Conservation (phyloP, 2,113 vertebrate genomes). For the Tichodroma muraria region DNA sequence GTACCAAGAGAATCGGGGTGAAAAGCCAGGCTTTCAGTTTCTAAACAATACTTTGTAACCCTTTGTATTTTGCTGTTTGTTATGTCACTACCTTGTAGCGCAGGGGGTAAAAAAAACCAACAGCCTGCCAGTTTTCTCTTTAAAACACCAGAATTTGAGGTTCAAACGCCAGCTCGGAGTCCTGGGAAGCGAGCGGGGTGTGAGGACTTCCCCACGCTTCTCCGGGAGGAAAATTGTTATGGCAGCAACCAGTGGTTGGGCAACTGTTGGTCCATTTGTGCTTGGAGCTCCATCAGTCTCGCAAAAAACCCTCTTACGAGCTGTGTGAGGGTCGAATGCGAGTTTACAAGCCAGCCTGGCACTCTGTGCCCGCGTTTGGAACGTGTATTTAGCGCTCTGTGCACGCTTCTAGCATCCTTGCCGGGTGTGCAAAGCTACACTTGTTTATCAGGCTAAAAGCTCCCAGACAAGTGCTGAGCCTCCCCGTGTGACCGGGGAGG, state of each 20-base stretch:
- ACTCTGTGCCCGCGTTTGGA: not conserved
- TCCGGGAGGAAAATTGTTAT: not conserved
- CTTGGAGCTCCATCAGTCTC: not conserved
- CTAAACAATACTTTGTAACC: not conserved
- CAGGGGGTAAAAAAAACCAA: not conserved
- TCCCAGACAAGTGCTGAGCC: not conserved
- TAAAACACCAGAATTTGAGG: not conserved
- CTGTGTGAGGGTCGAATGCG: not conserved
- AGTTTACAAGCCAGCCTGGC: not conserved
- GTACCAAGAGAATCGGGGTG: not conserved
- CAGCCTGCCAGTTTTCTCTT: not conserved
- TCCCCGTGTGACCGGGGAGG: not conserved
- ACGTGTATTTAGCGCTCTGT: accelerated
- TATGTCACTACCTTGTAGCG: not conserved
- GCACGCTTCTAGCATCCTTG: not conserved
- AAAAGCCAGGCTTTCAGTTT: not conserved
- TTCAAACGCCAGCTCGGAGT: not conserved
- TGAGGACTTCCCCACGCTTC: not conserved
- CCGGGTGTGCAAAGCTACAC: not conserved
- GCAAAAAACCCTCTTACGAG: accelerated
- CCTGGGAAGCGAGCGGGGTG: not conserved
- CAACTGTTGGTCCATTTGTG: not conserved
- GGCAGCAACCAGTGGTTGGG: slow-evolving; percentile 72
- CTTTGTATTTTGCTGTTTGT: not conserved
- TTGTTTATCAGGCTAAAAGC: not conserved